Evolutionary conservation across 2,888 invertebrate species (phyloP), one percentile per base, ranked within the genome.

Genomic region (Pedicia rivosa): DNA sequence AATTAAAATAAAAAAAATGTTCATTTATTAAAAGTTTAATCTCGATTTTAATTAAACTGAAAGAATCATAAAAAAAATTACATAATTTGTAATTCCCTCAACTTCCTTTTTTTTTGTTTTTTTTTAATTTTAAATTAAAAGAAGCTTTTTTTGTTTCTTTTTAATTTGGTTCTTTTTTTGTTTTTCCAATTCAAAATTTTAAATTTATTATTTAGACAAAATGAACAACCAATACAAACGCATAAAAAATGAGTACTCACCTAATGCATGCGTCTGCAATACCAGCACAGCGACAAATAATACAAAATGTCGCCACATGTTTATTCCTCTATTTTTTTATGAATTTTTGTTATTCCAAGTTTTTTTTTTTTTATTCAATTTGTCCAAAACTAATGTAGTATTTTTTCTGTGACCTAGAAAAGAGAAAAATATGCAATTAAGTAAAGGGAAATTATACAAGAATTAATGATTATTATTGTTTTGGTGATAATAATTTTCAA

Each of bases 291-390:
- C 53, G 54, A 57, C 54, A 52, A 58, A 51, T 49, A 55, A 50
- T 45, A 50, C 53, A 46, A 49, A 52, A 49, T 50, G 57, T 54
- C 57, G 59, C 51, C 57, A 47, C 59, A 59, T 59, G 47, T 48
- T 53, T 8, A 24, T 10, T 24, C 8, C 8, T 24, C n/a, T 24
- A 24, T 24, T 7, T 24, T 10, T 24, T 20, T 24, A 24, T n/a
- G n/a, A n/a, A n/a, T n/a, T n/a, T n/a, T n/a, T n/a, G n/a, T 20
- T 20, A 20, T 8, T 20, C 8, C 20, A 8, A 8, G 20, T 20
- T 24, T 10, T 10, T 24, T 24, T 10, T 24, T 24, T 24, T 24
- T 24, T 3, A 10, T 24, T 24, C 8, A 24, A 24, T 10, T 24
- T 10, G n/a, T 24, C n/a, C 3, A n/a, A 10, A n/a, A n/a, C 24